phyloP scores from a whole-genome alignment of 2,888 invertebrate species.

The Ariolimax columbianus region DNA sequence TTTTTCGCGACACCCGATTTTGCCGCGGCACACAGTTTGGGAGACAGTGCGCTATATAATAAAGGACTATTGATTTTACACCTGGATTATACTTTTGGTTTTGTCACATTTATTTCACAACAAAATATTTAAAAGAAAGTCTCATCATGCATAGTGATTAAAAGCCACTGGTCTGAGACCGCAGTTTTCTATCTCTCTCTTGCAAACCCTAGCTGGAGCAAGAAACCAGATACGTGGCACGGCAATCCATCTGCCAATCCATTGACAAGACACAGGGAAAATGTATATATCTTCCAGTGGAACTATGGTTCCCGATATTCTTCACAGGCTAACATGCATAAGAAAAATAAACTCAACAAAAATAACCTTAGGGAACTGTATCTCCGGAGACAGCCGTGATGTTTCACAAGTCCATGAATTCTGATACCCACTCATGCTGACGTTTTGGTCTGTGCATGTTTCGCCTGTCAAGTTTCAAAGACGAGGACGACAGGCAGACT shows the following conservation, averaged over 20 bases:
- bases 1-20: no score
- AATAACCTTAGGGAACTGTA: background rate
- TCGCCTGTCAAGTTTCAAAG: conserved; percentile 20
- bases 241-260: background rate
- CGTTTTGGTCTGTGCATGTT: background rate
- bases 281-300: background rate
- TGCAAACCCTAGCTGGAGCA: no score
- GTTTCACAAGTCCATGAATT: background rate
- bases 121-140: no score
- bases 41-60: no score
- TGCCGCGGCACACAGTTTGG: no score
- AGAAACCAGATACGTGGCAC: background rate
- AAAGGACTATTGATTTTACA: no score
- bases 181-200: no score
- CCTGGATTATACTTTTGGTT: no score
- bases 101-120: no score
- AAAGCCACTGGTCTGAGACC: no score
- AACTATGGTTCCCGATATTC: background rate
- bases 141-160: no score
- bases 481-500: background rate
- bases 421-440: background rate
- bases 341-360: background rate
- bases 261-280: background rate
- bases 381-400: background rate
- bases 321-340: background rate